Base-by-base conservation (phyloP, 2,113 vertebrate genomes). In the Callionymus lyra region DNA sequence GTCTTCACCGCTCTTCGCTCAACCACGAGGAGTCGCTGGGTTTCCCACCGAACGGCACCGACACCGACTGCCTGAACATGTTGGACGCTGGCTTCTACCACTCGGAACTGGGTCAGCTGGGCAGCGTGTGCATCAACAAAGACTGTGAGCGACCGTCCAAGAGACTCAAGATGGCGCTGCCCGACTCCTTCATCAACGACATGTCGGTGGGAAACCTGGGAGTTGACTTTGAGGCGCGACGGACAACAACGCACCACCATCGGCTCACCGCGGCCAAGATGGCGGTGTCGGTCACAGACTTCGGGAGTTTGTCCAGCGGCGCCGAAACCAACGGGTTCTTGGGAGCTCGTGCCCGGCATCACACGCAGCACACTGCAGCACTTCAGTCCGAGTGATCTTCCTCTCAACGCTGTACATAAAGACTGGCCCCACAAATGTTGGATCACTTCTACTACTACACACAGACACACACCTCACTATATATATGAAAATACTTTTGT, bases 71-170 rank as follows among this genome's bases (percentile, higher is more conserved):
- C 82, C 91, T 93, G 78, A 91, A 93, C 80, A 88, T 98, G 85
- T 90, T 98, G n/a, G 94, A 97, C 63, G 89, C 90, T 34, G 91
- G 90, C 49, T 96, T 96, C 82, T 98, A 98, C 80, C 92, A 89
- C 48, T 91, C 93, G 0, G 93, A 98, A 38, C 59, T 97, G 60
- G 87, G 90, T 65, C 85, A 70, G 59, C 72, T 87, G 40, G 88
- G 86, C 43, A 73, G 75, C 39, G 78, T 91, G 66, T 96, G 92
- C 60, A 72, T 77, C 58, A 83, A 76, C 31, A 93, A 96, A 59
- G 93, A 96, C 76, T 74, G 89, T 2, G 94, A 97, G 71, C 86
- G 93, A 19, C 91, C 94, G 6, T 84, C 89, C 0, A 97, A 97
- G 74, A 88, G 93, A 79, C 86, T 98, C 74, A 96, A 97, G 83